phyloP scores from a whole-genome alignment of 2,888 invertebrate species.

The Julus scanicus region DNA sequence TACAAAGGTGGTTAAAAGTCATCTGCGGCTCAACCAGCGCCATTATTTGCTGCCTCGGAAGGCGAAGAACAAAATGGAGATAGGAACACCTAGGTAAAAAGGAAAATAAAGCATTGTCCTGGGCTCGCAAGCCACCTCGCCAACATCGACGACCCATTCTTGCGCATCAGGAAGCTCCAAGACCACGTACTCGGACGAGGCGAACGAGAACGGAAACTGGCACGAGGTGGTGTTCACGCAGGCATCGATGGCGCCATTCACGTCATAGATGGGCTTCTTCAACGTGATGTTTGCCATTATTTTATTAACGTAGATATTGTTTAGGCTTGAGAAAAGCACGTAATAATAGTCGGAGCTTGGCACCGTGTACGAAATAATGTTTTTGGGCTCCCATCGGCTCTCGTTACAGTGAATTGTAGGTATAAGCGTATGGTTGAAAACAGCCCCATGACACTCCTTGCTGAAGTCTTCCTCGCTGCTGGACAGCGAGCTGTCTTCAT shows the following conservation, averaged over 20 bases:
- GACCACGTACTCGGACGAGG: slow-evolving; percentile 76
- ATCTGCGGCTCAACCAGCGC: neutral
- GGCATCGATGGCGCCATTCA: slow-evolving; percentile 72
- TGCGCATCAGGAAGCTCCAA: slow-evolving; percentile 69
- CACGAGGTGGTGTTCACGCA: slow-evolving; percentile 77
- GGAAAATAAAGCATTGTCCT: slow-evolving; percentile 76
- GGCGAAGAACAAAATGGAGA: slow-evolving; percentile 77
- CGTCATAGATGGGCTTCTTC: slow-evolving; percentile 77
- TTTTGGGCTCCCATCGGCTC: slow-evolving; percentile 58
- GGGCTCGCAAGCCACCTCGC: slow-evolving; percentile 79
- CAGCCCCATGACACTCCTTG: slow-evolving; percentile 73
- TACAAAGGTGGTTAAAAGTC: neutral
- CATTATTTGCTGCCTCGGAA: slow-evolving; percentile 65
- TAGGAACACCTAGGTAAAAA: slow-evolving; percentile 78
- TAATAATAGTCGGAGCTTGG: slow-evolving; percentile 83
- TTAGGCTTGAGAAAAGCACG: slow-evolving; percentile 84
- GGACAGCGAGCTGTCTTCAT: slow-evolving; percentile 78
- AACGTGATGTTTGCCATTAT: slow-evolving; percentile 77
- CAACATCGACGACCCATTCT: slow-evolving; percentile 80
- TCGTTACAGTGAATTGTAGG: slow-evolving; percentile 72
- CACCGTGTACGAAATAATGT: slow-evolving; percentile 69
- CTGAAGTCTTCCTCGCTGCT: slow-evolving; percentile 81
- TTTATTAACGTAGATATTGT: slow-evolving; percentile 75
- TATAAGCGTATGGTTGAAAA: slow-evolving; percentile 77
- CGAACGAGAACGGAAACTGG: slow-evolving; percentile 75